A percentile compares a stretch with the other conserved stretches of the same genome.
Conservation (phyloP, 2,797 vertebrate species). For the Sebastes variabilis region DNA sequence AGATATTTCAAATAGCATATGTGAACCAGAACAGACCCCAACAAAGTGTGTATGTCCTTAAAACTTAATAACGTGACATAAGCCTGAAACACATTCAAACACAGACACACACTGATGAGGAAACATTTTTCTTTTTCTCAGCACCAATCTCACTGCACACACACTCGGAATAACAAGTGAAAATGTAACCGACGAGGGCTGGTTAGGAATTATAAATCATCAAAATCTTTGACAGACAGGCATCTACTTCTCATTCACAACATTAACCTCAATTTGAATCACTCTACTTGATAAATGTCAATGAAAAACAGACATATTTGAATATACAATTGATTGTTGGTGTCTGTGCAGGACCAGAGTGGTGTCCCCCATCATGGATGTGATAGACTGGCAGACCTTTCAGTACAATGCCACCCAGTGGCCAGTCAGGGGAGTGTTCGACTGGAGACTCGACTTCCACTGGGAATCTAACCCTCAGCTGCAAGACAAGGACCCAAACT, state of each 20-base stretch:
- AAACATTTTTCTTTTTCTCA: not conserved
- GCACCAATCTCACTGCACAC: not conserved
- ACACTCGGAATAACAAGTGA: not conserved
- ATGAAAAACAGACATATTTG: not conserved
- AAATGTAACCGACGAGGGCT: not conserved
- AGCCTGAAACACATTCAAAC: not conserved
- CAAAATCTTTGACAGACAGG: not conserved
- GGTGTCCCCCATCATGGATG: conserved; percentile 88
- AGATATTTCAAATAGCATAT: conserved; percentile 24
- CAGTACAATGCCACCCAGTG: conserved; percentile 85
- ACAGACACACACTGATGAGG: not conserved
- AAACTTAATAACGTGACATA: not conserved
- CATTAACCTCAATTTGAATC: not conserved
- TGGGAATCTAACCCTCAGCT: conserved; percentile 83
- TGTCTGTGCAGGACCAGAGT: conserved; percentile 82
- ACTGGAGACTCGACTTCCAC: conserved; percentile 90
- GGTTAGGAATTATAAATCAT: not conserved
- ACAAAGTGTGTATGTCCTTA: not conserved
- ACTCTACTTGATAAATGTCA: not conserved
- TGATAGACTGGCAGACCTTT: conserved; percentile 88
- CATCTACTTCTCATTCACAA: not conserved
- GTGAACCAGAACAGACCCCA: conserved; percentile 11
- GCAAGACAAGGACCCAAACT: conserved; percentile 66
- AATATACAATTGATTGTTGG: not conserved
- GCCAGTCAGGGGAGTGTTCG: conserved; percentile 84